Base-by-base conservation (phyloP, 2,113 vertebrate genomes). In the Xyrauchen texanus region DNA sequence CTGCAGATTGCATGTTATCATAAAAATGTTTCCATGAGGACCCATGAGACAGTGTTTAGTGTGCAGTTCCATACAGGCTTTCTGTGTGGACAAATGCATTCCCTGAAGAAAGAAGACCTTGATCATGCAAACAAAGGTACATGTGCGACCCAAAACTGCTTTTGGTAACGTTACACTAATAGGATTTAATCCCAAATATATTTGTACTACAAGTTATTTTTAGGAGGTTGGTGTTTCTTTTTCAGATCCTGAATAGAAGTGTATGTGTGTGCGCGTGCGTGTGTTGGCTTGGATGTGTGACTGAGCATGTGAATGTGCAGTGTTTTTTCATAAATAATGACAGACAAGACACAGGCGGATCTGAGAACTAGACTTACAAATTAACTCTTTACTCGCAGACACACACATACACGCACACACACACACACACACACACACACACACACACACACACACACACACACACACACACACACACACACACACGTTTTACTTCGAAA, bases 21-120 rank as follows among this genome's bases (percentile, higher is more conserved):
- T 75, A 95, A 94, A 88, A 92, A 92, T 77, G 89, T 87, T 66
- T 83, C 73, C 5, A 87, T 90, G 0, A 85, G 88, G 76, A 93
- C 90, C 16, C 92, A 95, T 0, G 94, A 95, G 60, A 89, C 93
- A 8, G 65, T 98, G 82, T 98, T 98, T 89, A 92, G 95, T 7
- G 90, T 97, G 80, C 97, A 98, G 91, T 96, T 98, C 79, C 97
- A 98, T 83, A 96, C 94, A 0, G 96, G 96, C 13, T 90, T 95
- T 0, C 80, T 96, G 42, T 91, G 92, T 46, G 92, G 93, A 68
- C 89, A 89, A 3, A 4, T 85, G 4, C 90, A 96, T 0, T 85
- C 93, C 0, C 96, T 98, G 78, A 83, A 86, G 9, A 98, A 98
- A 88, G 91, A 93, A 47, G 96, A 98, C 16, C 88, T 98, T 45